Percentiles rank a stretch among this genome's conserved stretches.
Evolutionary conservation across 2,113 vertebrate species (phyloP).

Genomic region (Epinephelus cyanopodus): DNA sequence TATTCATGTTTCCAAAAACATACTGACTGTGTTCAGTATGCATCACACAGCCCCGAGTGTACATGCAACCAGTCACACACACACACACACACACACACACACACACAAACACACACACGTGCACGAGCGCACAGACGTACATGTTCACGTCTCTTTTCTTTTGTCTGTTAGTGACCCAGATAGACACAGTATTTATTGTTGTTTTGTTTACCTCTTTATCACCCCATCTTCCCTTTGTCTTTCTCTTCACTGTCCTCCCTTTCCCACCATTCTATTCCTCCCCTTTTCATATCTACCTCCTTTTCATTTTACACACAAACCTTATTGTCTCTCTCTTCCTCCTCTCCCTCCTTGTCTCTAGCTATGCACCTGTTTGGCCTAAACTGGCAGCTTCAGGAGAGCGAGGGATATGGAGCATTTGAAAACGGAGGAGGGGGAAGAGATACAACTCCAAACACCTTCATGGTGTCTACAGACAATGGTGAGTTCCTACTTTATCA

Average conservation of each 20-base stretch:
- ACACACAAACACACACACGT: background rate
- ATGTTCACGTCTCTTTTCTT: background rate
- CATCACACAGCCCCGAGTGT: background rate
- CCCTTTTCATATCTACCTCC: background rate
- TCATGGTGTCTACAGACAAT: slow-evolving; percentile 91
- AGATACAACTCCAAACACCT: slow-evolving; percentile 92
- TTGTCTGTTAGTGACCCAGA: background rate
- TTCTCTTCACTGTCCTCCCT: background rate
- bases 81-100: background rate
- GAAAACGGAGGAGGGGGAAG: slow-evolving; percentile 94
- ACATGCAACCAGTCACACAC: slow-evolving; percentile 10
- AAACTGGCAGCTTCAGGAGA: slow-evolving; percentile 99
- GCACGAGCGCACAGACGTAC: background rate
- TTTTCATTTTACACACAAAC: slow-evolving; percentile 2
- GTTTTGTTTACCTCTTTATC: background rate
- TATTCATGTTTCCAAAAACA: slow-evolving; percentile 22
- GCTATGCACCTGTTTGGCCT: slow-evolving; percentile 99
- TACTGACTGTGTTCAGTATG: background rate
- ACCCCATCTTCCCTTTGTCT: background rate
- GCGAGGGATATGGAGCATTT: slow-evolving; percentile 92
- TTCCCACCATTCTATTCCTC: background rate
- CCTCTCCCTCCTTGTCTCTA: slow-evolving; percentile 55
- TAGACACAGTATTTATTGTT: background rate
- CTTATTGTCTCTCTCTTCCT: background rate
- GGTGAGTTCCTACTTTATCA: slow-evolving; percentile 83